A percentile compares a stretch with the other conserved stretches of the same genome.
Evolutionary conservation across 2,797 vertebrate genomes (phyloP).

Genomic region (Parauchenoglanis ngamensis): DNA sequence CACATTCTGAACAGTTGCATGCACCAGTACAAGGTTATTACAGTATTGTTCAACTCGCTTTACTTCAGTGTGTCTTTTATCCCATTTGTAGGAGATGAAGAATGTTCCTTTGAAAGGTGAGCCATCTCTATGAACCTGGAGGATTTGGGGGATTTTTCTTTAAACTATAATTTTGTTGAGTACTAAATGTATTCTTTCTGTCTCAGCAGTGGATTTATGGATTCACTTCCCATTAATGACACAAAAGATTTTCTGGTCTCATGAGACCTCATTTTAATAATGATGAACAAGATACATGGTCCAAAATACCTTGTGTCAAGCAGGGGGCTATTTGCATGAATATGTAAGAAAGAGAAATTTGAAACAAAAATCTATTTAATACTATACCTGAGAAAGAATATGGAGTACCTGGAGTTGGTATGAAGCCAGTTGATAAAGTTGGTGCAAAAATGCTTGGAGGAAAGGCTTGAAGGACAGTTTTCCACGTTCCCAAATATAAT

Average conservation of each 20-base stretch:
- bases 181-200: not conserved
- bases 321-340: not conserved
- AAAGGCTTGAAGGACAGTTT: not conserved
- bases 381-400: not conserved
- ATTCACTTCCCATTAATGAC: constrained; percentile 1
- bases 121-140: not conserved
- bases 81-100: not conserved
- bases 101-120: not conserved
- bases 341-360: not conserved
- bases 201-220: not conserved
- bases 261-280: constrained; percentile 11
- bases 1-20: not conserved
- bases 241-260: not conserved
- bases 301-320: not conserved
- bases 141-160: not conserved
- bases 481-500: not conserved
- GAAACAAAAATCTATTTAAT: not conserved
- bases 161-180: not conserved
- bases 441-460: not conserved
- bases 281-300: not conserved
- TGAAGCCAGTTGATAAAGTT: not conserved
- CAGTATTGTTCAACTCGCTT: not conserved
- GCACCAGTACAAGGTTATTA: not conserved
- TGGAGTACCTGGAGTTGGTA: not conserved
- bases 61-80: not conserved